These are phyloP conservation scores for Colinus virginianus DNA, from an alignment of 2,113 vertebrate species.

Conservation along the genomic window DNA sequence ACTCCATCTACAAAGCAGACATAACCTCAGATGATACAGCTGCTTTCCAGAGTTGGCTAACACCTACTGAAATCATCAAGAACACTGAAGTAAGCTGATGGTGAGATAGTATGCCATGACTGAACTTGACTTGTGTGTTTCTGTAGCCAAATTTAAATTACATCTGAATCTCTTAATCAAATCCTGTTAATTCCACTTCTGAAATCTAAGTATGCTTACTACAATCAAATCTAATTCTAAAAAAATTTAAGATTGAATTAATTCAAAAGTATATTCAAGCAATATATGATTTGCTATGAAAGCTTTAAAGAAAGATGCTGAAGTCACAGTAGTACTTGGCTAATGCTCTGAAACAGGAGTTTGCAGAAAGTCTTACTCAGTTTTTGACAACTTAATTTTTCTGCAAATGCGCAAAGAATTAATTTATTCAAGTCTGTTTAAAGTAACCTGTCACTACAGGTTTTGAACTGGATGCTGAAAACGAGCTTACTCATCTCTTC, in stretches of 20 bases:
- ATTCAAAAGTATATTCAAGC: not conserved
- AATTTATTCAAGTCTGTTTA: not conserved
- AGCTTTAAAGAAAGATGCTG: not conserved
- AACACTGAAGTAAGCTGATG: not conserved
- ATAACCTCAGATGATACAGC: rapidly evolving
- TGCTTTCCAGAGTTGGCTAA: not conserved
- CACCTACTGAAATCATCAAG: not conserved
- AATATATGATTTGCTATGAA: not conserved
- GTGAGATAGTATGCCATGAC: not conserved
- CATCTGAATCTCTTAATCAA: not conserved
- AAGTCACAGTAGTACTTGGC: not conserved
- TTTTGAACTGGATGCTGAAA: not conserved
- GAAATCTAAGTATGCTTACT: not conserved
- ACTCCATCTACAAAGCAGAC: not conserved
- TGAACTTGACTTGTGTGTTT: not conserved
- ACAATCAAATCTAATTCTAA: not conserved
- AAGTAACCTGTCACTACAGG: not conserved
- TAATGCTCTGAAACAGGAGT: not conserved
- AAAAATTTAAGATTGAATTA: not conserved
- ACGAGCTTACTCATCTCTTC: not conserved
- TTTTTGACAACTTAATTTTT: not conserved
- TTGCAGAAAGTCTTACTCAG: not conserved
- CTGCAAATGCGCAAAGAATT: not conserved
- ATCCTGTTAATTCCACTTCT: not conserved
- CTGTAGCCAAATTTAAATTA: not conserved